A percentile compares a stretch with the other conserved stretches of the same genome.
These are phyloP conservation scores for Malurus alboscapulatus DNA, from an alignment of 2,113 vertebrate species.

Conservation along the genomic window DNA sequence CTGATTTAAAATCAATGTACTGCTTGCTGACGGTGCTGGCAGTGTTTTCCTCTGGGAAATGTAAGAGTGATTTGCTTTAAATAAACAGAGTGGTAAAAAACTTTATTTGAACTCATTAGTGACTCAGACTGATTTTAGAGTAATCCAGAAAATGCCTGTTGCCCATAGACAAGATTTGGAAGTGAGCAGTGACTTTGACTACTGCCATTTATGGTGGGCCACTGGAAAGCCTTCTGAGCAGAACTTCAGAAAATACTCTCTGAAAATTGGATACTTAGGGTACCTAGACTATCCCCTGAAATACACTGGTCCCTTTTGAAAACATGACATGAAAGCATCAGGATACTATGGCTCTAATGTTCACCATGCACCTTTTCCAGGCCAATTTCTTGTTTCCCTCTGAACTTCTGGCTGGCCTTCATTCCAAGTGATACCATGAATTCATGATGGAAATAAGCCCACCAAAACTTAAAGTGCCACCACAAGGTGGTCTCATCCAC, in stretches of 20 bases:
- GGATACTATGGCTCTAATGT: not conserved
- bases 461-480: not conserved
- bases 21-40: not conserved
- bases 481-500: not conserved
- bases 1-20: slow-evolving; percentile 47
- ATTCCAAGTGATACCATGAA: not conserved
- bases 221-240: not conserved
- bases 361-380: not conserved
- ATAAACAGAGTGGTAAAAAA: slow-evolving; percentile 15
- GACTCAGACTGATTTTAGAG: not conserved
- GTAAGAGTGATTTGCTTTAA: not conserved
- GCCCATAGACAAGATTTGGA: not conserved
- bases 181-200: not conserved
- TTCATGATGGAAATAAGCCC: not conserved
- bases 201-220: not conserved
- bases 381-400: not conserved
- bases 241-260: not conserved
- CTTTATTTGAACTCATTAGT: slow-evolving; percentile 14
- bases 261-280: not conserved
- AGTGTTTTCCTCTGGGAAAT: slow-evolving; percentile 12
- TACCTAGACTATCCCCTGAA: not conserved
- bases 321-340: not conserved
- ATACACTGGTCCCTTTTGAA: not conserved
- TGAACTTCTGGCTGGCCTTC: not conserved
- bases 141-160: not conserved